These are phyloP conservation scores for Lissonota sp. DNA, from an alignment of 2,888 invertebrate species.

Conservation along the genomic window DNA sequence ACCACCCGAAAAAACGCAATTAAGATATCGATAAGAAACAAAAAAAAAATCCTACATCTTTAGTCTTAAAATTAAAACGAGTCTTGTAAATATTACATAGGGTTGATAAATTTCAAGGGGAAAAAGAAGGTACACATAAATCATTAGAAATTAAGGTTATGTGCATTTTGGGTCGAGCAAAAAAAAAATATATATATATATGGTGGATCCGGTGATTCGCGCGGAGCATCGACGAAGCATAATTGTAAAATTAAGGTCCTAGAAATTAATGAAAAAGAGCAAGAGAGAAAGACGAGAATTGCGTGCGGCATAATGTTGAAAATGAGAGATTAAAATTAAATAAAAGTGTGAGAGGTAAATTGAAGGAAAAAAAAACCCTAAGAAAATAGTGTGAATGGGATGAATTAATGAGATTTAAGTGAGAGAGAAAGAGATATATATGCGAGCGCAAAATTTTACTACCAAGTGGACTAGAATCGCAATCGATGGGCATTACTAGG, in stretches of 20 bases:
- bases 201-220: slow-evolving; percentile 72
- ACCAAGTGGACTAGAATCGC: slow-evolving; percentile 84
- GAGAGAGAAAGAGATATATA: slow-evolving; percentile 60
- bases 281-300: slow-evolving; percentile 46
- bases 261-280: slow-evolving; percentile 71
- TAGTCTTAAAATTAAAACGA: slow-evolving; percentile 61
- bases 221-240: slow-evolving; percentile 63
- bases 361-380: slow-evolving; percentile 34
- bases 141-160: slow-evolving; percentile 60
- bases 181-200: slow-evolving; percentile 23
- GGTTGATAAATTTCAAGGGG: slow-evolving; percentile 56
- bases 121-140: slow-evolving; percentile 53
- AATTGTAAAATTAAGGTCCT: slow-evolving; percentile 80
- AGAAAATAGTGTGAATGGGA: slow-evolving; percentile 59
- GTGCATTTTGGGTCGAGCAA: slow-evolving; percentile 47
- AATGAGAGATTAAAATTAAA: slow-evolving; percentile 58
- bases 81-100: slow-evolving; percentile 72
- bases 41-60: slow-evolving; percentile 58
- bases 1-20: slow-evolving; percentile 47
- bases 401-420: slow-evolving; percentile 54
- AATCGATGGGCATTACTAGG: slow-evolving; percentile 84
- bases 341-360: slow-evolving; percentile 56
- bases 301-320: slow-evolving; percentile 66
- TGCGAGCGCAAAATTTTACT: slow-evolving; percentile 81
- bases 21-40: slow-evolving; percentile 55